Evolutionary conservation across 2,113 vertebrate species (phyloP).

Genomic region (Triplophysa rosa): DNA sequence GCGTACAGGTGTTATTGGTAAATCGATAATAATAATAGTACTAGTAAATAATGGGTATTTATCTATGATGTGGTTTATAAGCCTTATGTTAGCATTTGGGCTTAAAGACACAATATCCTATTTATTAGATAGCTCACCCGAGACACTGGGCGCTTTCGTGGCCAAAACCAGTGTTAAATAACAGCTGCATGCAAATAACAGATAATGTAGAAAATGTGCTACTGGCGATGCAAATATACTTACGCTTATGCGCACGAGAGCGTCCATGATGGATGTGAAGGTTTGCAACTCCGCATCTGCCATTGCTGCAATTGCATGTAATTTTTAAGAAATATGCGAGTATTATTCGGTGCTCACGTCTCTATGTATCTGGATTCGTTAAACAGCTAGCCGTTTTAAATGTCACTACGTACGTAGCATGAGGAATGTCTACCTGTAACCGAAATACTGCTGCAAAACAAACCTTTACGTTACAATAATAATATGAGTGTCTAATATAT

Average conservation of each 20-base stretch:
- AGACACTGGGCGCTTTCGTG: background rate
- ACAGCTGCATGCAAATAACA: background rate
- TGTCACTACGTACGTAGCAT: background rate
- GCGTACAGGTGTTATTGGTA: conserved; percentile 11
- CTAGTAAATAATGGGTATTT: background rate
- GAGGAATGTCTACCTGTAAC: background rate
- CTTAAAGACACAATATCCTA: background rate
- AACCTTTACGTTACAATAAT: background rate
- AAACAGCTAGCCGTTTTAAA: background rate
- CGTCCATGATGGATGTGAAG: conserved; percentile 92
- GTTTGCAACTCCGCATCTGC: conserved; percentile 88
- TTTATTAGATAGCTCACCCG: background rate
- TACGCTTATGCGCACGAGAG: conserved; percentile 89
- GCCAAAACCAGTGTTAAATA: background rate
- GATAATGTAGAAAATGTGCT: background rate
- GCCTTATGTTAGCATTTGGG: background rate
- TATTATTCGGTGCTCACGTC: background rate
- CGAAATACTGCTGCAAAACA: background rate
- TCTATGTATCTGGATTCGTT: background rate
- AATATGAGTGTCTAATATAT: conserved; percentile 1
- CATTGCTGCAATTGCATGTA: conserved; percentile 66
- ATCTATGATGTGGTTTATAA: background rate
- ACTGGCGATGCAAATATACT: conserved; percentile 65
- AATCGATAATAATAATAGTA: background rate
- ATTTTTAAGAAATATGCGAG: background rate